Evolutionary conservation across 92 coral and sea anemone genomes (phyloP).

Genomic region (Diadumene lineata): DNA sequence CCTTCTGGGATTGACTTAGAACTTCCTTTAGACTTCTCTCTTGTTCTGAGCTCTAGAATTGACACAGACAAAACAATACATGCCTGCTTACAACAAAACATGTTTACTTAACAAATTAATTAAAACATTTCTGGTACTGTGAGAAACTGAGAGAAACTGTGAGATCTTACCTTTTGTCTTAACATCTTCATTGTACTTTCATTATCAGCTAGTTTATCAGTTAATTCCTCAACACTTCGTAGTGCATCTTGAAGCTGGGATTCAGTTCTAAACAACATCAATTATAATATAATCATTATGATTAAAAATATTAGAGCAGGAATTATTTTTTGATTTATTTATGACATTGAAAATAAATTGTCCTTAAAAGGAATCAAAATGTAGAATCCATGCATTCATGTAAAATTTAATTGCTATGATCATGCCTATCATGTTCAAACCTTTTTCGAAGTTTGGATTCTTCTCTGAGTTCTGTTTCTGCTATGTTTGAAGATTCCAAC

Average conservation of each 20-base stretch:
- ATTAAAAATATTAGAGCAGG: too few relatives aligned
- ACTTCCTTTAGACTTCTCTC: conserved; percentile 73
- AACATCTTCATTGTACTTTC: conserved; percentile 61
- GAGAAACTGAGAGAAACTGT: too few relatives aligned
- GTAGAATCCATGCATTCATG: too few relatives aligned
- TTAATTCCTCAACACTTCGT: conserved; percentile 77
- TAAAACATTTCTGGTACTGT: too few relatives aligned
- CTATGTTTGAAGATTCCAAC: conserved; percentile 63
- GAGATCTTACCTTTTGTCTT: conserved; percentile 78
- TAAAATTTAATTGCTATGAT: too few relatives aligned
- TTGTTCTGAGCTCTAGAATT: conserved; percentile 60
- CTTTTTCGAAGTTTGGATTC: conserved; percentile 84
- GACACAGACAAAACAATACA: background rate
- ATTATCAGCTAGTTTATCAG: conserved; percentile 78
- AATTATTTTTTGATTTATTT: background rate
- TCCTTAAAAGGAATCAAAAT: too few relatives aligned
- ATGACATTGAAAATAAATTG: too few relatives aligned
- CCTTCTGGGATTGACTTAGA: conserved; percentile 65
- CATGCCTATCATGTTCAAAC: too few relatives aligned
- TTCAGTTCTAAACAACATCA: conserved; percentile 55
- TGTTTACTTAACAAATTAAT: too few relatives aligned
- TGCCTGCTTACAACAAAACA: too few relatives aligned
- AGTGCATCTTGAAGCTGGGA: conserved; percentile 78
- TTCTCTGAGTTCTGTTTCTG: conserved; percentile 84
- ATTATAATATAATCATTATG: too few relatives aligned